phyloP scores from a whole-genome alignment of 2,888 invertebrate species.

The Phragmatobia fuliginosa region DNA sequence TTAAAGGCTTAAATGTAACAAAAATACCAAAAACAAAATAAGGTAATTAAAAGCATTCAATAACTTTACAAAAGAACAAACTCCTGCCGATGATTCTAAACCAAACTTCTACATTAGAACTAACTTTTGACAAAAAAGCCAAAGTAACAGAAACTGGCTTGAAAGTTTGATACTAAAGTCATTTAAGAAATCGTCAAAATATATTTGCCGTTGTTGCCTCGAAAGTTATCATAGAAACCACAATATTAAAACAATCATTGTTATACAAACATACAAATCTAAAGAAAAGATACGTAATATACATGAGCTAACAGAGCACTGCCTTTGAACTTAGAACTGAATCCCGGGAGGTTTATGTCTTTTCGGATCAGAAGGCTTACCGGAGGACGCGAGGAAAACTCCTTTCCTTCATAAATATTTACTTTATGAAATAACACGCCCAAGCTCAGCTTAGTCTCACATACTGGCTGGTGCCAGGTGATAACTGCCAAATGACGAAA shows the following conservation, averaged over 20 bases:
- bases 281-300: conserved; percentile 63
- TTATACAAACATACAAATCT: conserved; percentile 45
- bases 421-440: conserved; percentile 84
- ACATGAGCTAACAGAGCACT: conserved; percentile 62
- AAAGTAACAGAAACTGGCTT: background rate
- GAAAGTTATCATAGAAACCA: conserved; percentile 22
- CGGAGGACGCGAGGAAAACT: conserved; percentile 76
- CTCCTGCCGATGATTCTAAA: conserved; percentile 13
- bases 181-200: conserved; percentile 3
- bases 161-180: background rate
- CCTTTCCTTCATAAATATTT: conserved; percentile 85
- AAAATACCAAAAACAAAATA: background rate
- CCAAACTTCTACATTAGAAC: conserved; percentile 20
- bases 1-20: too few species aligned
- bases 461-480: conserved; percentile 76
- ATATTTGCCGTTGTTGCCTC: too few species aligned
- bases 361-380: conserved; percentile 84
- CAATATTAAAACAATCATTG: conserved; percentile 48
- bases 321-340: conserved; percentile 82
- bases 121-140: background rate
- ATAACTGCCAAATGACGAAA: conserved; percentile 74
- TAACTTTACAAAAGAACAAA: background rate
- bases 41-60: background rate
- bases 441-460: conserved; percentile 74
- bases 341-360: conserved; percentile 85